A percentile compares a stretch with the other conserved stretches of the same genome.
Conservation (phyloP, 2,888 invertebrate genomes). For the Charanyca ferruginea region DNA sequence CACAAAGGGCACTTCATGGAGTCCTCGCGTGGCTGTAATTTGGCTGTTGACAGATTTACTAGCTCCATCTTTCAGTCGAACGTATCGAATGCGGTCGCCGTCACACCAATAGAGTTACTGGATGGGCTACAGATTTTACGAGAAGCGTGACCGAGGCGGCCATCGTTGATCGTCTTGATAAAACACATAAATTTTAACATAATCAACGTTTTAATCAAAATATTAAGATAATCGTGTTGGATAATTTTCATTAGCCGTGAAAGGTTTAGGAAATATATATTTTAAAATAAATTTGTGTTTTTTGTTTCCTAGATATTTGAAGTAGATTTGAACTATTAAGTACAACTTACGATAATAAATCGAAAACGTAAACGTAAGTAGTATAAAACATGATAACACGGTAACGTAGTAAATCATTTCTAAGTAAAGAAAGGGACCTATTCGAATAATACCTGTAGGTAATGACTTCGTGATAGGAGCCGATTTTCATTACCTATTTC, state of each 20-base stretch:
- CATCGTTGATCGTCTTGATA: slow-evolving; percentile 50
- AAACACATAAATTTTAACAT: slow-evolving; percentile 39
- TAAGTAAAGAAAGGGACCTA: not conserved
- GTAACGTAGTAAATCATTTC: not conserved
- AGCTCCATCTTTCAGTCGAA: slow-evolving; percentile 71
- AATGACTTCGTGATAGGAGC: not conserved
- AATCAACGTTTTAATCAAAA: slow-evolving; percentile 48
- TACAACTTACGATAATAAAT: no score
- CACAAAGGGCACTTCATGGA: slow-evolving; percentile 70
- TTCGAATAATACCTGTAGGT: not conserved
- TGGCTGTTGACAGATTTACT: slow-evolving; percentile 86
- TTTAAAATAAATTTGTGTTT: not conserved
- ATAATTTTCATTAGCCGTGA: slow-evolving; percentile 42
- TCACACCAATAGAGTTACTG: slow-evolving; percentile 61
- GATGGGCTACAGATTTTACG: slow-evolving; percentile 66
- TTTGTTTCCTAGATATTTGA: not conserved
- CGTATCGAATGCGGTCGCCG: slow-evolving; percentile 66
- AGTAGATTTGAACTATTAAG: no score
- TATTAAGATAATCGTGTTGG: slow-evolving; percentile 30
- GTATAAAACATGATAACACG: slow-evolving; percentile 1
- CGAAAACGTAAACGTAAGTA: no score
- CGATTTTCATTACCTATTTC: slow-evolving; percentile 8
- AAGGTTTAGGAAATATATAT: slow-evolving; percentile 11
- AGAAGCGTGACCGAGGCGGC: slow-evolving; percentile 65
- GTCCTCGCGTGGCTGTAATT: slow-evolving; percentile 77